Evolutionary conservation across 92 coral and sea anemone species (phyloP).

Genomic region (Zoanthus sansibaricus): DNA sequence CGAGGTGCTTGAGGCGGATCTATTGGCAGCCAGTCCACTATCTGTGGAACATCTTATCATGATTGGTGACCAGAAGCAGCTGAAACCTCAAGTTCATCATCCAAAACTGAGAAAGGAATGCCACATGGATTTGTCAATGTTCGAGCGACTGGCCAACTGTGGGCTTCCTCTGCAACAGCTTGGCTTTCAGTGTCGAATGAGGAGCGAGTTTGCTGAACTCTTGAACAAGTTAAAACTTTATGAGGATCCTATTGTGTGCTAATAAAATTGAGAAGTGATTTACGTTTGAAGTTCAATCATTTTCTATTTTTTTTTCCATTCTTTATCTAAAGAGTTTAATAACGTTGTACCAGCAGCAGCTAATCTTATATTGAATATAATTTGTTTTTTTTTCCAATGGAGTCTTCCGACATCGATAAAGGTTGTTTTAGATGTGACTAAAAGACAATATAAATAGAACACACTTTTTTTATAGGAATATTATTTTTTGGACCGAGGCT

Average conservation of each 20-base stretch:
- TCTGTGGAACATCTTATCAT: constrained; percentile 89
- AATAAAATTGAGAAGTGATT: no score
- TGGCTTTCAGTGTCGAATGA: constrained; percentile 87
- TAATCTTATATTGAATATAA: no score
- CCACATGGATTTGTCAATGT: constrained; percentile 83
- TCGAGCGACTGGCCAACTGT: constrained; percentile 79
- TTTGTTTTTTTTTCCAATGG: no score
- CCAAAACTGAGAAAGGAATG: constrained; percentile 54
- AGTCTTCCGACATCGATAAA: no score
- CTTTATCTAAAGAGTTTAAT: no score
- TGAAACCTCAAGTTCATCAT: constrained; percentile 74
- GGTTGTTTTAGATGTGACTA: no score
- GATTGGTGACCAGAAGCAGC: constrained; percentile 95
- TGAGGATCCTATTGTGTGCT: constrained; percentile 10
- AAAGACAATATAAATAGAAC: no score
- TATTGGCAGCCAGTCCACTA: constrained; percentile 86
- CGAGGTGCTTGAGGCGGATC: constrained; percentile 91
- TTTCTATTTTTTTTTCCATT: no score
- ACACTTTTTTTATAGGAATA: no score
- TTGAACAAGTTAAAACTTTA: constrained; percentile 71
- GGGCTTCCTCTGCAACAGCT: constrained; percentile 62
- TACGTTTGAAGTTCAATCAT: no score
- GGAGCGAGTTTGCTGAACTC: constrained; percentile 77
- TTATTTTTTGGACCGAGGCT: no score
- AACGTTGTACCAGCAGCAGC: no score